Conservation (phyloP, 2,888 invertebrate species). For the Hydrotaea cyrtoneurina region DNA sequence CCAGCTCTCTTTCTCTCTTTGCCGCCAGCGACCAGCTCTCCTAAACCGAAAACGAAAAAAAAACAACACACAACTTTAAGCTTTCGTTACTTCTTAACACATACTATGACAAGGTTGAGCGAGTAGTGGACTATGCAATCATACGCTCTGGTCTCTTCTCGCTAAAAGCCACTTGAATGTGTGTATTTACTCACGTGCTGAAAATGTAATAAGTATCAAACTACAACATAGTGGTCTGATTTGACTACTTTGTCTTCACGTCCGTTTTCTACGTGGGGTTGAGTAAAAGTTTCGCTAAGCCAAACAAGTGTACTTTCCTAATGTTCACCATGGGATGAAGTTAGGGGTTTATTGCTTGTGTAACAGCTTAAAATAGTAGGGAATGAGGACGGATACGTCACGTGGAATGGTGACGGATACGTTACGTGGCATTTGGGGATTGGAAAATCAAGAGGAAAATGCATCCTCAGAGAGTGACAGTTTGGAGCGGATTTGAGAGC, state of each 20-base stretch:
- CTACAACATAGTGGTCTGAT: not conserved
- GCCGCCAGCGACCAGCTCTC: not conserved
- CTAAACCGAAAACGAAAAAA: not conserved
- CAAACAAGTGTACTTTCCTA: not conserved
- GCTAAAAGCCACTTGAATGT: not conserved
- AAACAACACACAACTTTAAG: not conserved
- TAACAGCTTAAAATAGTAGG: no score
- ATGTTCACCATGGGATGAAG: no score
- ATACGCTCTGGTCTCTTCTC: not conserved
- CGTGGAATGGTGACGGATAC: no score
- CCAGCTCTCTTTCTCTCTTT: not conserved
- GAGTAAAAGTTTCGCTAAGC: not conserved
- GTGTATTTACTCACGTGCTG: conserved; percentile 60
- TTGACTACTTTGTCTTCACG: not conserved
- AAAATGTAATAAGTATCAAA: conserved; percentile 11
- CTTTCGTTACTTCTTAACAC: not conserved
- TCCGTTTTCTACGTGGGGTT: conserved; percentile 9
- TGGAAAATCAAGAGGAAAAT: no score
- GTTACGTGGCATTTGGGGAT: no score
- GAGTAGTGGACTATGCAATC: no score
- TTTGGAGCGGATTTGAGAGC: no score
- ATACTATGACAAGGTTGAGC: not conserved
- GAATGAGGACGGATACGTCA: no score
- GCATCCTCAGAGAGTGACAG: no score
- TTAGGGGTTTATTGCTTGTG: no score